Percentiles rank a stretch among this genome's conserved stretches.
Evolutionary conservation across 2,888 invertebrate species (phyloP).

Genomic region (Chalcosyrphus nemorum): DNA sequence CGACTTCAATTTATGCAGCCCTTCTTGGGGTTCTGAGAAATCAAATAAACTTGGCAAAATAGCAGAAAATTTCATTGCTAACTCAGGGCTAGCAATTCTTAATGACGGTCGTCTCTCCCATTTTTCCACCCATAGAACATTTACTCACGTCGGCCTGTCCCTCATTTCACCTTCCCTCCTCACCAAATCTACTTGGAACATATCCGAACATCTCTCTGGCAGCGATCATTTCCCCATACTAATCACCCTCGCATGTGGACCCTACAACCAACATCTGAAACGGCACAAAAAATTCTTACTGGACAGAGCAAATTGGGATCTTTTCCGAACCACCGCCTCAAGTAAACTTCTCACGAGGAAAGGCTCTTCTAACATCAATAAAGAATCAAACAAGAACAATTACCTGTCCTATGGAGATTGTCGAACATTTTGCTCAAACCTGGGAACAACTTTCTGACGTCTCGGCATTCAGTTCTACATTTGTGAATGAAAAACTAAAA

Average conservation of each 20-base stretch:
- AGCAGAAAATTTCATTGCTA: slow-evolving; percentile 5
- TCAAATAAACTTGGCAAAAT: too few species aligned
- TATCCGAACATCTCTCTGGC: too few species aligned
- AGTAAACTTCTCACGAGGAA: too few species aligned
- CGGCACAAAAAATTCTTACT: not conserved
- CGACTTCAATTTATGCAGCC: too few species aligned
- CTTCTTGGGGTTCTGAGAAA: too few species aligned
- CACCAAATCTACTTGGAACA: not conserved
- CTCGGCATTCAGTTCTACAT: not conserved
- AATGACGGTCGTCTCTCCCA: not conserved
- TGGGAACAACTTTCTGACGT: slow-evolving; percentile 7
- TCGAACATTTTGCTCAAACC: slow-evolving; percentile 9
- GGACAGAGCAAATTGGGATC: not conserved
- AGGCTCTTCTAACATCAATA: not conserved
- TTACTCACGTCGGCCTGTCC: too few species aligned
- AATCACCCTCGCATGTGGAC: not conserved
- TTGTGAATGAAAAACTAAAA: slow-evolving; percentile 8
- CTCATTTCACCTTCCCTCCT: not conserved
- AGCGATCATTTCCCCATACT: too few species aligned
- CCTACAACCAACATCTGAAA: not conserved
- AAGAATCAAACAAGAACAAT: not conserved
- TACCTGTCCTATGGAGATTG: not conserved
- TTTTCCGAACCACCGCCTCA: too few species aligned
- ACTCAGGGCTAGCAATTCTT: slow-evolving; percentile 6
- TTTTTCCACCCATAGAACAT: too few species aligned